Evolutionary conservation across 1,140 invertebrate genomes (phyloP).

Genomic region (Thrips palmi): DNA sequence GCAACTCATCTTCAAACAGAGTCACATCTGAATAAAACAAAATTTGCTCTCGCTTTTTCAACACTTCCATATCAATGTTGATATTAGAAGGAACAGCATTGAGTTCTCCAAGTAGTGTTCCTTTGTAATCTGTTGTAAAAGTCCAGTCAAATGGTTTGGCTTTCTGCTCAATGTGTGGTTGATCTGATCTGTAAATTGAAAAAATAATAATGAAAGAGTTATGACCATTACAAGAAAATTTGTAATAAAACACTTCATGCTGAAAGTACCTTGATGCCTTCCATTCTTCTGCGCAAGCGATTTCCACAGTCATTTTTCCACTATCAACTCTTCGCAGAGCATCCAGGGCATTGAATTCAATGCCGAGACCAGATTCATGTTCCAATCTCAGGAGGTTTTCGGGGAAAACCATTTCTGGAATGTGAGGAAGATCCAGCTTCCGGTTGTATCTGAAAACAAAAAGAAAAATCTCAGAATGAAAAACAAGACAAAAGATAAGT

Average conservation of each 20-base stretch:
- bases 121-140: slow-evolving; percentile 84
- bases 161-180: slow-evolving; percentile 50
- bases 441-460: slow-evolving; percentile 45
- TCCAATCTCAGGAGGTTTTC: slow-evolving; percentile 56
- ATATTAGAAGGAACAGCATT: slow-evolving; percentile 25
- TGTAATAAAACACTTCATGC: slow-evolving; percentile 3
- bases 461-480: no score
- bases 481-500: slow-evolving; percentile 6
- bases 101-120: slow-evolving; percentile 50
- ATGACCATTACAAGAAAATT: not conserved
- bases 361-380: slow-evolving; percentile 45
- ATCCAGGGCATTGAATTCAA: slow-evolving; percentile 83
- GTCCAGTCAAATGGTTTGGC: slow-evolving; percentile 95
- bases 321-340: slow-evolving; percentile 66
- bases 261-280: slow-evolving; percentile 65
- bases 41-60: slow-evolving; percentile 82
- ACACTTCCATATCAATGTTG: slow-evolving; percentile 70
- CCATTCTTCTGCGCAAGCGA: slow-evolving; percentile 80
- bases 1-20: slow-evolving; percentile 95
- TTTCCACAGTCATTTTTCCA: slow-evolving; percentile 58
- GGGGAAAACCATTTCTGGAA: slow-evolving; percentile 97
- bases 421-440: slow-evolving; percentile 62
- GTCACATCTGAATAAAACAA: slow-evolving; percentile 86
- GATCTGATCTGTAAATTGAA: slow-evolving; percentile 25
- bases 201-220: slow-evolving; percentile 9